Percentiles rank a stretch among this genome's conserved stretches.
phyloP scores from a whole-genome alignment of 2,113 vertebrate genomes.

The Cebidichthys violaceus region DNA sequence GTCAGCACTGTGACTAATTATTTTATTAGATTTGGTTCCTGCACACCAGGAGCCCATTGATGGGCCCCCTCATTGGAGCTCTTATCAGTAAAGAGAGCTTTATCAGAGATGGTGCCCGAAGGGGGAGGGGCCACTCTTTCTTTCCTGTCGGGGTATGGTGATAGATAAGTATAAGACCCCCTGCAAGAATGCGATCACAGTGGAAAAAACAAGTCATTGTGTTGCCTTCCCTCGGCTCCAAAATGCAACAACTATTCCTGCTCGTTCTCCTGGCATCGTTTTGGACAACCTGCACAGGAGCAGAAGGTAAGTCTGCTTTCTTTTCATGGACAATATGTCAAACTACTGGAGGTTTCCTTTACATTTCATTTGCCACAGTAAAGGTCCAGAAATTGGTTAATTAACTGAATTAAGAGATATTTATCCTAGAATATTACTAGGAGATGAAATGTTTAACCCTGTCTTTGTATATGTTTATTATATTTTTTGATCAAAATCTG shows the following conservation, averaged over 20 bases:
- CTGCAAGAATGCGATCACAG: constrained; percentile 77
- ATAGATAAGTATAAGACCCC: constrained; percentile 82
- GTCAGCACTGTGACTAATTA: background rate
- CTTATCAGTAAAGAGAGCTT: constrained; percentile 46
- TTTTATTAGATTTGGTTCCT: background rate
- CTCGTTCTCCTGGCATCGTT: constrained; percentile 62
- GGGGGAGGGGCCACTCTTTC: constrained; percentile 76
- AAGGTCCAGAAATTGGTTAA: background rate
- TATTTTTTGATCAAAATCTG: background rate
- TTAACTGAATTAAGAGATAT: background rate
- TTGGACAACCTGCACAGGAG: constrained; percentile 59
- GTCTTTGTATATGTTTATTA: background rate
- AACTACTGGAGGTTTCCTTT: background rate
- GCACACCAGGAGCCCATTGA: constrained; percentile 20
- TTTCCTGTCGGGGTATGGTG: constrained; percentile 64
- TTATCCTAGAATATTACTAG: background rate
- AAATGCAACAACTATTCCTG: constrained; percentile 74
- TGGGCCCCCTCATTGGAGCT: constrained; percentile 6
- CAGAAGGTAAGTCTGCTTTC: constrained; percentile 77
- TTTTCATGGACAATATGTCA: background rate
- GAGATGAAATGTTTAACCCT: background rate
- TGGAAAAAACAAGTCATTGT: constrained; percentile 47
- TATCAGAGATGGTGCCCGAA: constrained; percentile 63
- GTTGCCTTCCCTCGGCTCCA: constrained; percentile 48
- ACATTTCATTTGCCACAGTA: background rate